phyloP scores from a whole-genome alignment of 2,113 vertebrate genomes.

The Dasypus novemcinctus region DNA sequence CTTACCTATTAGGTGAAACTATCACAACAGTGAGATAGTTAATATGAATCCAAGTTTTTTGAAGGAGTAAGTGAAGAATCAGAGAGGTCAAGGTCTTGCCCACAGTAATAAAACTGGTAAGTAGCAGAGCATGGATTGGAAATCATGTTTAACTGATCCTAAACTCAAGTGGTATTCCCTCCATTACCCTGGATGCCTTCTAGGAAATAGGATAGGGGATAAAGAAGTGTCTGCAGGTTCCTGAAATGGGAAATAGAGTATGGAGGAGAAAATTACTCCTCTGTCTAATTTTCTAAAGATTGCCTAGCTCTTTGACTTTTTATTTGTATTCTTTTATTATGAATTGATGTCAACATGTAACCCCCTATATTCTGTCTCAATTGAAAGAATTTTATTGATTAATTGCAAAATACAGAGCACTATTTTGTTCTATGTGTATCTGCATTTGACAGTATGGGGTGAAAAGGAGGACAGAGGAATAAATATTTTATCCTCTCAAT shows the following conservation, averaged over 20 bases:
- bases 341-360: neutral
- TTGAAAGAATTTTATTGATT: neutral
- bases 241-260: neutral
- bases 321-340: neutral
- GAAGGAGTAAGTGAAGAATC: neutral
- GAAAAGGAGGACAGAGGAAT: neutral
- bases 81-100: neutral
- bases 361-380: neutral
- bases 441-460: neutral
- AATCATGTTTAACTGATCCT: neutral
- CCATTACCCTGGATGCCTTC: neutral
- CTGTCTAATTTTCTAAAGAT: neutral
- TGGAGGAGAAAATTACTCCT: neutral
- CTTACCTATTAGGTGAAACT: neutral
- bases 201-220: neutral
- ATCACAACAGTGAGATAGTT: neutral
- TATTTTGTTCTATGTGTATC: neutral
- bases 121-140: neutral
- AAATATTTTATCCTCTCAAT: neutral
- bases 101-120: neutral
- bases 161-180: neutral
- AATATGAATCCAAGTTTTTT: neutral
- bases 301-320: neutral
- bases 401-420: neutral
- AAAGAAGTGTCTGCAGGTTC: neutral